These are phyloP conservation scores for Celastrina argiolus DNA, from an alignment of 2,888 invertebrate genomes.

Conservation along the genomic window DNA sequence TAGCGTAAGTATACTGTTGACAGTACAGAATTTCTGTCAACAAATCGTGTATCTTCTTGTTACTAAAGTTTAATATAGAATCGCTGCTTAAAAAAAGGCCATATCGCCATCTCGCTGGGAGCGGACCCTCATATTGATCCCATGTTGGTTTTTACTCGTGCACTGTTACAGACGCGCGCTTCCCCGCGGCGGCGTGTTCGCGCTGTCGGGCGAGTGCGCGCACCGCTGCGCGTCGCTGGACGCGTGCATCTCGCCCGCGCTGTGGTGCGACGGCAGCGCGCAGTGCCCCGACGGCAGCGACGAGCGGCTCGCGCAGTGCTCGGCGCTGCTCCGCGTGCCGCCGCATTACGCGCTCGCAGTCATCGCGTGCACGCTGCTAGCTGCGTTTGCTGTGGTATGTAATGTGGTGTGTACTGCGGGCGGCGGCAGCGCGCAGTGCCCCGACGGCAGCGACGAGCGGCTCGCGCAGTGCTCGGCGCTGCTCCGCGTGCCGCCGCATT, in stretches of 20 bases:
- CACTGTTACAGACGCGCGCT: constrained; percentile 64
- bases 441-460: constrained; percentile 88
- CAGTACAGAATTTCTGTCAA: no score
- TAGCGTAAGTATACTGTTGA: no score
- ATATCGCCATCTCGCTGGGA: no score
- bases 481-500: constrained; percentile 86
- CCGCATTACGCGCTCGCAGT: constrained; percentile 82
- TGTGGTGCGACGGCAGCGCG: constrained; percentile 88
- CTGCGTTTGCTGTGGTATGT: constrained; percentile 74
- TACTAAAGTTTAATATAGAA: no score
- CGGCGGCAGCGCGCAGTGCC: constrained; percentile 87
- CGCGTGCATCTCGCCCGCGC: constrained; percentile 86
- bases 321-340: constrained; percentile 85
- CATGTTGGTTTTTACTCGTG: not conserved
- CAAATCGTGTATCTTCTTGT: no score
- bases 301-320: constrained; percentile 88
- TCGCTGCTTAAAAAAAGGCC: no score
- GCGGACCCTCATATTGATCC: no score
- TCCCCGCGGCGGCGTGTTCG: constrained; percentile 73
- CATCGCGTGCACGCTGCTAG: constrained; percentile 68
- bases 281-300: constrained; percentile 90
- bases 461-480: constrained; percentile 88
- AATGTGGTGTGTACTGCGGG: constrained; percentile 87
- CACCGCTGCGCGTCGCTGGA: constrained; percentile 87
- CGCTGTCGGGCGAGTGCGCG: constrained; percentile 84